Conservation (phyloP, 2,888 invertebrate species). For the Scaptomyza polygonia region DNA sequence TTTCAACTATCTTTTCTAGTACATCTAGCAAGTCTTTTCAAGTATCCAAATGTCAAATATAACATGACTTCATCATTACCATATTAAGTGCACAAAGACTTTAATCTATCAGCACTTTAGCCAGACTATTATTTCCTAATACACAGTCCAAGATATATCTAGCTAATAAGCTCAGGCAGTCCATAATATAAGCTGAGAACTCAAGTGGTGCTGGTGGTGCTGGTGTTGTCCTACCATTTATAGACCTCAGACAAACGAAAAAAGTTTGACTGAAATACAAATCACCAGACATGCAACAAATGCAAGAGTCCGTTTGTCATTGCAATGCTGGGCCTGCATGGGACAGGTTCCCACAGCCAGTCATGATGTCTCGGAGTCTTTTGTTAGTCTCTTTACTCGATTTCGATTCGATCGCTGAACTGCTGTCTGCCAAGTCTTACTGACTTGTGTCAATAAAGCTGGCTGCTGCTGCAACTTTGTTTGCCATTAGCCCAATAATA, state of each 20-base stretch:
- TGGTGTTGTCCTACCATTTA: conserved; percentile 39
- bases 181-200: conserved; percentile 32
- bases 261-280: conserved; percentile 41
- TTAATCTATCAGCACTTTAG: conserved; percentile 14
- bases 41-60: conserved; percentile 5
- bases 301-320: conserved; percentile 17
- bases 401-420: conserved; percentile 49
- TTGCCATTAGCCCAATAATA: conserved; percentile 35
- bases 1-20: too few species aligned
- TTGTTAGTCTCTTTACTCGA: conserved; percentile 24
- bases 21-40: too few species aligned
- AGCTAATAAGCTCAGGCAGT: conserved; percentile 14
- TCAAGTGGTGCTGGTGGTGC: conserved; percentile 22
- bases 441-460: conserved; percentile 70
- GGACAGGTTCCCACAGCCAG: conserved; percentile 67
- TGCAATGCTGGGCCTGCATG: conserved; percentile 24
- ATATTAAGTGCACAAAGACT: conserved; percentile 16
- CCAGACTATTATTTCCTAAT: conserved; percentile 15
- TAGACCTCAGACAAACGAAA: conserved; percentile 44
- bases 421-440: conserved; percentile 42
- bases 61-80: conserved; percentile 23
- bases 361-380: conserved; percentile 29
- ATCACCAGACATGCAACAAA: conserved; percentile 41
- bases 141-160: conserved; percentile 14
- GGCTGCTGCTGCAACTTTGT: conserved; percentile 44